phyloP scores from a whole-genome alignment of 1,140 invertebrate species.

The Drosophila parabipectinata region DNA sequence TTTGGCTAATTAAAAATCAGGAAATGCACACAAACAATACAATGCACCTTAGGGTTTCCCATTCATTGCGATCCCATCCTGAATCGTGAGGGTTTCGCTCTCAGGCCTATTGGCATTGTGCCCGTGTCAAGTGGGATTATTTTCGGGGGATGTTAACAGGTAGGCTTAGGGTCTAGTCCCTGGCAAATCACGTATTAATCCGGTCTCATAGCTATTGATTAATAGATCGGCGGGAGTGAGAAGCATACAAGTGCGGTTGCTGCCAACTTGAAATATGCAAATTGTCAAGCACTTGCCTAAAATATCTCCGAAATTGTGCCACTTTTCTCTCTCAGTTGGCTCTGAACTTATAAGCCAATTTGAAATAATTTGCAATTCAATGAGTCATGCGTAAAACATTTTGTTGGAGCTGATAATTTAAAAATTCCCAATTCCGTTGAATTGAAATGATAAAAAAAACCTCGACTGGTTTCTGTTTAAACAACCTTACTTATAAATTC shows the following conservation, averaged over 20 bases:
- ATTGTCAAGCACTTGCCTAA: not conserved
- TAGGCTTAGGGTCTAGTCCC: slow-evolving; percentile 10
- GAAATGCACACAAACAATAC: slow-evolving; percentile 66
- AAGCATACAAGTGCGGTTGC: not conserved
- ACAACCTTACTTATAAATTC: slow-evolving; percentile 23
- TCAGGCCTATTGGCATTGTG: slow-evolving; percentile 15
- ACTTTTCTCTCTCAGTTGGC: not conserved
- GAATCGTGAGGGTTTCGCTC: slow-evolving; percentile 37
- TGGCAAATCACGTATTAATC: slow-evolving; percentile 35
- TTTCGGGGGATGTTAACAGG: slow-evolving; percentile 16
- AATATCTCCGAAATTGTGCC: slow-evolving; percentile 19
- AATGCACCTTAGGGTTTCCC: slow-evolving; percentile 19
- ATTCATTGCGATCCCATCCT: slow-evolving; percentile 18
- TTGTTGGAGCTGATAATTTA: slow-evolving; percentile 28
- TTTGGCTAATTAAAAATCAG: slow-evolving; percentile 72
- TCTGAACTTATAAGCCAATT: slow-evolving; percentile 37
- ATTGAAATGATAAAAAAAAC: slow-evolving; percentile 44
- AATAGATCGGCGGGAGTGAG: not conserved
- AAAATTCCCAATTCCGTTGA: slow-evolving; percentile 46
- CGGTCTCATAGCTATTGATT: slow-evolving; percentile 10
- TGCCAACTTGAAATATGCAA: not conserved
- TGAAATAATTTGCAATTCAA: slow-evolving; percentile 67
- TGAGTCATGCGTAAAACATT: slow-evolving; percentile 30
- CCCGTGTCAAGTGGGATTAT: slow-evolving; percentile 63
- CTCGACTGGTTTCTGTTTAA: slow-evolving; percentile 22